Evolutionary conservation across 1,140 invertebrate species (phyloP).

Genomic region (Sarcophaga peregrina): DNA sequence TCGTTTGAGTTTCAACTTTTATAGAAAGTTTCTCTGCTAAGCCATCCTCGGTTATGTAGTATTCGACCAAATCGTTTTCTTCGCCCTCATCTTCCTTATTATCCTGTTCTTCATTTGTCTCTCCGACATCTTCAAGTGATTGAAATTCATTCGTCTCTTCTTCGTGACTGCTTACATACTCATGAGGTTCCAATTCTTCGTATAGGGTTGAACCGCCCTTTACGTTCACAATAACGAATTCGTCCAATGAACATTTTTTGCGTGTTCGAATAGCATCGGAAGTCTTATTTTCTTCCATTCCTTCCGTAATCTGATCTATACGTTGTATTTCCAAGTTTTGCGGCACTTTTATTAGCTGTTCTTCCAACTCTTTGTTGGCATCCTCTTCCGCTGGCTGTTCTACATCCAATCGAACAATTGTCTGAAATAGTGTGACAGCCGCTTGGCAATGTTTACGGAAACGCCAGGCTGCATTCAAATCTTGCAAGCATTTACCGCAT

Average conservation of each 20-base stretch:
- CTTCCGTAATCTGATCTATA: background rate
- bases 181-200: background rate
- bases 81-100: background rate
- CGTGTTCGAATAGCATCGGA: background rate
- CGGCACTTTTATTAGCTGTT: background rate
- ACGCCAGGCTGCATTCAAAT: slow-evolving; percentile 57
- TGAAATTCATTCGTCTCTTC: background rate
- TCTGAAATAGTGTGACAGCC: slow-evolving; percentile 54
- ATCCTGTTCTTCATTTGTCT: background rate
- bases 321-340: background rate
- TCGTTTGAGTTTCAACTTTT: background rate
- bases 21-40: background rate
- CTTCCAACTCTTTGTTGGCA: background rate
- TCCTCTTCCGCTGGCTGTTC: background rate
- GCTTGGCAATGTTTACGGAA: slow-evolving; percentile 61
- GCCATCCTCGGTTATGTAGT: background rate
- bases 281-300: background rate
- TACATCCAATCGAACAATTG: slow-evolving; percentile 43
- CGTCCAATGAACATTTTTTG: background rate
- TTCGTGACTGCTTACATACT: background rate
- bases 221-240: background rate
- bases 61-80: background rate
- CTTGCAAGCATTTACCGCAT: slow-evolving; percentile 55
- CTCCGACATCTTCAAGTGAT: background rate
- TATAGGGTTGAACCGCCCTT: background rate